A percentile compares a stretch with the other conserved stretches of the same genome.
phyloP scores from a whole-genome alignment of 2,888 invertebrate species.

The Crocallis elinguaria region DNA sequence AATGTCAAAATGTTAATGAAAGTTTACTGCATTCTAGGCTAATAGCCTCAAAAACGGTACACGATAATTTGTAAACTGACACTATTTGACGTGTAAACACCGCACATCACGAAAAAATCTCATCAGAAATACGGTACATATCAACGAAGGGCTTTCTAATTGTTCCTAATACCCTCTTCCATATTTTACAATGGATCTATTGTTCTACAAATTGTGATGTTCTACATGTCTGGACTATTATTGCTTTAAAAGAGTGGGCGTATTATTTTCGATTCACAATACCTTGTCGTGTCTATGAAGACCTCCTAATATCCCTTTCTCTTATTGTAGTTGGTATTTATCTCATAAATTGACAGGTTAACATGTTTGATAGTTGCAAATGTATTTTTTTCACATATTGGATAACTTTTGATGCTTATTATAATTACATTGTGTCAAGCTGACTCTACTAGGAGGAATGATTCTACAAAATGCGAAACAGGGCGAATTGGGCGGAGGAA shows the following conservation, averaged over 20 bases:
- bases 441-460: too few relatives aligned
- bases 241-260: slow-evolving; percentile 40
- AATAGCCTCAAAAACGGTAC: slow-evolving; percentile 33
- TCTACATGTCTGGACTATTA: slow-evolving; percentile 29
- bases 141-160: slow-evolving; percentile 63
- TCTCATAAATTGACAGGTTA: slow-evolving; percentile 17
- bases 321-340: slow-evolving; percentile 23
- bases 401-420: neutral
- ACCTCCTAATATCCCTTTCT: slow-evolving; percentile 35
- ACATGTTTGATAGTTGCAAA: slow-evolving; percentile 18
- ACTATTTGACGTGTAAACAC: slow-evolving; percentile 48
- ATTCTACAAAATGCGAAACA: too few relatives aligned
- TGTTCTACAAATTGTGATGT: slow-evolving; percentile 41
- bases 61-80: slow-evolving; percentile 41
- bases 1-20: too few relatives aligned
- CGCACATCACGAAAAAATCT: slow-evolving; percentile 57
- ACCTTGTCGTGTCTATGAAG: slow-evolving; percentile 29
- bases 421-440: too few relatives aligned
- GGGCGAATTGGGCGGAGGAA: too few relatives aligned
- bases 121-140: slow-evolving; percentile 49
- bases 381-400: neutral
- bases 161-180: slow-evolving; percentile 47
- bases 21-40: slow-evolving; percentile 26
- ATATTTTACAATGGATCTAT: slow-evolving; percentile 41
- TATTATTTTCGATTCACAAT: slow-evolving; percentile 39